Conservation (phyloP, 1,140 invertebrate genomes). For the Heliothis subflexa region DNA sequence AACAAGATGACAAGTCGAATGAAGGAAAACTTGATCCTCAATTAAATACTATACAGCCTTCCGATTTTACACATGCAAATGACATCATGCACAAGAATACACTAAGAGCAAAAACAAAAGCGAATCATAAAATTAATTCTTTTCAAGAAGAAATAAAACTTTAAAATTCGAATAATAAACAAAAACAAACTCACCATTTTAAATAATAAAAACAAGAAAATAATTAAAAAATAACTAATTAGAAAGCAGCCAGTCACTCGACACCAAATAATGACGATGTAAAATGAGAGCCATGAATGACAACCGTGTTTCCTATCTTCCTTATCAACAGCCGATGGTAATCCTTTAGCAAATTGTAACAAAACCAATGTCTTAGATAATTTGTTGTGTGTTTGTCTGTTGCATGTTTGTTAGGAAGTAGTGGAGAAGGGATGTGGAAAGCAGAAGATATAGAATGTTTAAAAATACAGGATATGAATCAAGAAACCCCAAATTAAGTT, state of each 20-base stretch:
- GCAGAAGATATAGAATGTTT: not conserved
- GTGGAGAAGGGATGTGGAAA: not conserved
- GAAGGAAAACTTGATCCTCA: not conserved
- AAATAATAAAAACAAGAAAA: not conserved
- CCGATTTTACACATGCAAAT: not conserved
- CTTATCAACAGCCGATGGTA: slow-evolving; percentile 13
- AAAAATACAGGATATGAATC: no score
- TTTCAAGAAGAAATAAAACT: not conserved
- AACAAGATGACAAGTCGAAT: not conserved
- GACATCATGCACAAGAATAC: not conserved
- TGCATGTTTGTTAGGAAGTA: not conserved
- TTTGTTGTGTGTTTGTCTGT: slow-evolving; percentile 39
- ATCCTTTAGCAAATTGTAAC: slow-evolving; percentile 18
- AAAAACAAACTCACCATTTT: slow-evolving; percentile 6
- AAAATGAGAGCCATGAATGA: slow-evolving; percentile 10
- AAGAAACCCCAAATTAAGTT: no score
- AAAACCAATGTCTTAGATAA: slow-evolving; percentile 8
- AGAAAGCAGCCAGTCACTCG: slow-evolving; percentile 26
- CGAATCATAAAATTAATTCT: not conserved
- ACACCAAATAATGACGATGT: slow-evolving; percentile 38
- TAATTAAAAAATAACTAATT: not conserved
- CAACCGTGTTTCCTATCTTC: slow-evolving; percentile 8
- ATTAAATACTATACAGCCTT: not conserved
- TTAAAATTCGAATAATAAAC: not conserved
- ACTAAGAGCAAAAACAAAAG: not conserved